These are phyloP conservation scores for Scatophagus argus DNA, from an alignment of 2,113 vertebrate species.

Conservation along the genomic window DNA sequence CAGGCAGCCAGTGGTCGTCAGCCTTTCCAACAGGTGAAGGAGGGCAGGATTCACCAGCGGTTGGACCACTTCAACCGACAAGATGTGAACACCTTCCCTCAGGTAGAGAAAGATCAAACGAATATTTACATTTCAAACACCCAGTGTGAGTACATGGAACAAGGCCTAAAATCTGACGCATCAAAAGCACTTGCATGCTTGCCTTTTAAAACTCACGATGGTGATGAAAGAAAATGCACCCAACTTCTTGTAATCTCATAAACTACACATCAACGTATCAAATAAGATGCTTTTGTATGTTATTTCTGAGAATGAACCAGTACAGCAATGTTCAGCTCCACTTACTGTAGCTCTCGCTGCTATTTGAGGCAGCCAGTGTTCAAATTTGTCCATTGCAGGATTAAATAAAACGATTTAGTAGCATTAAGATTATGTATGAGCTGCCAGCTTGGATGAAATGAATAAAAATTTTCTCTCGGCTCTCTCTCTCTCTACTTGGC, in stretches of 20 bases:
- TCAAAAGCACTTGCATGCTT: neutral
- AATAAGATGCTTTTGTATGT: neutral
- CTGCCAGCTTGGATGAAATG: neutral
- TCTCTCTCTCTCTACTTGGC: neutral
- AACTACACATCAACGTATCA: neutral
- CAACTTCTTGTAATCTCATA: neutral
- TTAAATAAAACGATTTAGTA: conserved; percentile 18
- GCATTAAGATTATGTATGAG: neutral
- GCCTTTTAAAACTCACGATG: no score
- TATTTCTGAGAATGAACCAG: neutral
- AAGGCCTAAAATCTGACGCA: neutral
- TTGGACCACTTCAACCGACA: conserved; percentile 87
- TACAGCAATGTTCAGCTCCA: neutral
- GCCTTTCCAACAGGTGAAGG: conserved; percentile 36
- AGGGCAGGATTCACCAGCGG: conserved; percentile 76
- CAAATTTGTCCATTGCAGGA: neutral
- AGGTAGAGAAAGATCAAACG: conserved; percentile 76
- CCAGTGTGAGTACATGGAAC: neutral
- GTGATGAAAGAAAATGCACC: neutral
- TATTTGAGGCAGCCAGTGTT: conserved; percentile 35
- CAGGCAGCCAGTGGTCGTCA: neutral
- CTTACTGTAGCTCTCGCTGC: conserved; percentile 2
- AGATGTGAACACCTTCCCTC: conserved; percentile 74
- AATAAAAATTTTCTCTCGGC: neutral
- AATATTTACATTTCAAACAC: neutral